Evolutionary conservation across 2,888 invertebrate species (phyloP).

Genomic region (Diogma glabrata): DNA sequence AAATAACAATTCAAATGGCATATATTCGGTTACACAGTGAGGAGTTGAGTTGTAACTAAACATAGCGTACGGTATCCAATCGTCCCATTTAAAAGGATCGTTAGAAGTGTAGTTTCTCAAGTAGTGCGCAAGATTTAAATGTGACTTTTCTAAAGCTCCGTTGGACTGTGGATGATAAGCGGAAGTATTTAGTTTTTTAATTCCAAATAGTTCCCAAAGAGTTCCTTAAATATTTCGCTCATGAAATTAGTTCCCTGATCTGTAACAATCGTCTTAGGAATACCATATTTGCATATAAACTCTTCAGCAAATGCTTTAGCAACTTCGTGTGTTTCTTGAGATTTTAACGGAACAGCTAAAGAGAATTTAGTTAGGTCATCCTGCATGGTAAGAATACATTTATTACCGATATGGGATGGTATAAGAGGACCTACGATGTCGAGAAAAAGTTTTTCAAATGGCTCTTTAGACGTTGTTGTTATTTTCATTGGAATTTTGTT

Average conservation of each 20-base stretch:
- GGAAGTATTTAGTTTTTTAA: background rate
- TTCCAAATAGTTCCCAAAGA: too few relatives aligned
- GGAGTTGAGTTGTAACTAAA: background rate
- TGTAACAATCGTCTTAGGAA: background rate
- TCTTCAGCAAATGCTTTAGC: conserved; percentile 15
- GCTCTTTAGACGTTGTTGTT: background rate
- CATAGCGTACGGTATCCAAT: background rate
- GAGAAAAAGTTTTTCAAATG: background rate
- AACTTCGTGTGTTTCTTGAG: conserved; percentile 24
- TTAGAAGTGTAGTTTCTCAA: background rate
- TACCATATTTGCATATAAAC: background rate
- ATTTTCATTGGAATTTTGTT: background rate
- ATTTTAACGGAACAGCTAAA: conserved; percentile 23
- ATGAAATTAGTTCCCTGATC: background rate
- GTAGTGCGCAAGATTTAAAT: background rate
- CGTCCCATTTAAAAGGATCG: background rate
- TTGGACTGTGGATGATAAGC: background rate
- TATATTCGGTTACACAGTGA: background rate
- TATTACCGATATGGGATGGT: background rate
- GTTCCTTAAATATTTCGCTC: background rate
- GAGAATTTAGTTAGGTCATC: conserved; percentile 28
- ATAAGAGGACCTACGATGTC: background rate
- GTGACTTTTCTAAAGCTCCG: background rate
- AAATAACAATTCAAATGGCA: background rate
- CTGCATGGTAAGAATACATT: conserved; percentile 25